phyloP scores from a whole-genome alignment of 2,888 invertebrate genomes.

The Lepidocyrtoides sp. region DNA sequence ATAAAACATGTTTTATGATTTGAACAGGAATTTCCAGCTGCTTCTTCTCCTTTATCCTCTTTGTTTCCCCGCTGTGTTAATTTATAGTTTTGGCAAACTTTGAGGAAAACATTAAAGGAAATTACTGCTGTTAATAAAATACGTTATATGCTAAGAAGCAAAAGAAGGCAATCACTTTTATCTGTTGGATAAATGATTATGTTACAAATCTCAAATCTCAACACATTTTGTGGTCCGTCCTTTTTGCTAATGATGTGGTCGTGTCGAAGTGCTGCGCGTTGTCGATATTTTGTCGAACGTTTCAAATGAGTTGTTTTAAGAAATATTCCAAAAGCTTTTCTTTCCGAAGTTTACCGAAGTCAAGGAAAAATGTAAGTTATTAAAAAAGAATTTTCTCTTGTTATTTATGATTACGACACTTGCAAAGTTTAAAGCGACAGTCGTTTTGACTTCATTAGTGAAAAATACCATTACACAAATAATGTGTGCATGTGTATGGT shows the following conservation, averaged over 20 bases:
- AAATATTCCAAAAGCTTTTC: neutral
- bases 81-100: conserved; percentile 30
- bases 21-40: conserved; percentile 64
- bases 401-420: neutral
- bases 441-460: neutral
- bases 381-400: neutral
- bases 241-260: conserved; percentile 18
- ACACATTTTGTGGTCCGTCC: neutral
- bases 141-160: neutral
- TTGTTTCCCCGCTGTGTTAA: neutral
- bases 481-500: no score
- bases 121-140: neutral
- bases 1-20: conserved; percentile 70
- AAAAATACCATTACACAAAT: no score
- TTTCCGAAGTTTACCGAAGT: neutral
- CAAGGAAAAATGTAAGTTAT: neutral
- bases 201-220: conserved; percentile 51
- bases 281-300: neutral
- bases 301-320: neutral
- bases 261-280: conserved; percentile 14
- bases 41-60: neutral
- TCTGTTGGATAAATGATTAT: conserved; percentile 18
- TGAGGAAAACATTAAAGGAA: conserved; percentile 22
- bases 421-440: neutral
- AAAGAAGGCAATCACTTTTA: neutral